phyloP scores from a whole-genome alignment of 2,888 invertebrate species.

The Drymonia ruficornis region DNA sequence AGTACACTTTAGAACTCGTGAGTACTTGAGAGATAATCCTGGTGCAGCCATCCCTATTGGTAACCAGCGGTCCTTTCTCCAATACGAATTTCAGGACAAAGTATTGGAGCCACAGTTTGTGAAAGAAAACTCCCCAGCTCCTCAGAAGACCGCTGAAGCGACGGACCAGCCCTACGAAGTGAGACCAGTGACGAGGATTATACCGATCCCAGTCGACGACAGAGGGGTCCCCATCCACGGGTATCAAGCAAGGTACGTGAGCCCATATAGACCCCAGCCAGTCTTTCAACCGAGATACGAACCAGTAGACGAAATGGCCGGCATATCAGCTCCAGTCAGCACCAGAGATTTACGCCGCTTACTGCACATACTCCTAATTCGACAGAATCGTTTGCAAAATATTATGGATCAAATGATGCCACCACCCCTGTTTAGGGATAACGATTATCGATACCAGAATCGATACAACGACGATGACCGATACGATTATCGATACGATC shows the following conservation, averaged over 20 bases:
- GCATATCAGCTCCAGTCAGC: slow-evolving; percentile 88
- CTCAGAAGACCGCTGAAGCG: slow-evolving; percentile 57
- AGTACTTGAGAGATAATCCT: slow-evolving; percentile 79
- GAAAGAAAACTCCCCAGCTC: slow-evolving; percentile 59
- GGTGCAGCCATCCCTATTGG: slow-evolving; percentile 78
- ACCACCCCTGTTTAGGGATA: slow-evolving; percentile 62
- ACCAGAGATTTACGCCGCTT: slow-evolving; percentile 88
- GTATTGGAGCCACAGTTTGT: slow-evolving; percentile 75
- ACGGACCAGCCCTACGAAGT: slow-evolving; percentile 67
- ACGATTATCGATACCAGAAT: slow-evolving; percentile 61
- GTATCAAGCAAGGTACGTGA: slow-evolving; percentile 70
- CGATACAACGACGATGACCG: slow-evolving; percentile 70
- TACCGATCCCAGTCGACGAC: slow-evolving; percentile 76
- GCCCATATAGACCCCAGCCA: slow-evolving; percentile 62
- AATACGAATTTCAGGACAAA: slow-evolving; percentile 77
- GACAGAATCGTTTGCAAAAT: slow-evolving; percentile 86
- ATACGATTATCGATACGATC: slow-evolving; percentile 73
- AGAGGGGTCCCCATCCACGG: slow-evolving; percentile 74
- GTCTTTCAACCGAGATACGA: slow-evolving; percentile 72
- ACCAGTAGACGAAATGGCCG: slow-evolving; percentile 81
- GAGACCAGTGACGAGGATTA: slow-evolving; percentile 70
- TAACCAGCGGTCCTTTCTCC: slow-evolving; percentile 79
- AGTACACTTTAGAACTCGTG: slow-evolving; percentile 74
- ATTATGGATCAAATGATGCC: slow-evolving; percentile 80
- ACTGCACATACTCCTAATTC: slow-evolving; percentile 86